Conservation (phyloP, 2,888 invertebrate species). For the Idaea dimidiata region DNA sequence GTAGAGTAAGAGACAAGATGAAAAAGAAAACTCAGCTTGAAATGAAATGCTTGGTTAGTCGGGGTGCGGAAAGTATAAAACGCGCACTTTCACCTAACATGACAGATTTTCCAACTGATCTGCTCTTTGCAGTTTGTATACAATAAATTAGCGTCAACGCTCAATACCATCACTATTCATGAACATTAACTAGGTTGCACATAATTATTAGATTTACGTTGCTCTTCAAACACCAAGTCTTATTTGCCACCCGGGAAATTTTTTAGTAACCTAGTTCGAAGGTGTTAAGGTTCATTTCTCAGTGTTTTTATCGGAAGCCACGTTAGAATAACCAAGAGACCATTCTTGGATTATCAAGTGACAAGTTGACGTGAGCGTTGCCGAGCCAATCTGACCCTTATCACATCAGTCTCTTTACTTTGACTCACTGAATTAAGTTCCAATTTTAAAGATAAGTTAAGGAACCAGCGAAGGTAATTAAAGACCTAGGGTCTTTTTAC, state of each 20-base stretch:
- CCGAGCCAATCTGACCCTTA: constrained; percentile 19
- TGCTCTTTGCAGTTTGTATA: no score
- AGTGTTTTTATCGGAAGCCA: background rate
- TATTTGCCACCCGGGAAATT: constrained; percentile 5
- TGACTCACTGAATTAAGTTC: constrained; percentile 11
- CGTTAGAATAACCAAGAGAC: constrained; percentile 19
- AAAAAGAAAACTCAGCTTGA: no score
- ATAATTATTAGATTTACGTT: constrained; percentile 23
- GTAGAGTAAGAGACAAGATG: no score
- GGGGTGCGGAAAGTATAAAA: no score
- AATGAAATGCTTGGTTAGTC: no score
- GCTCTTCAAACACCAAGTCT: constrained; percentile 11
- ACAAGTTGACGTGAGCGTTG: constrained; percentile 26
- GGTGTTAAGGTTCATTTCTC: constrained; percentile 8
- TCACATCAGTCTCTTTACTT: constrained; percentile 22
- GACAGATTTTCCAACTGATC: no score
- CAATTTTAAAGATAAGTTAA: background rate
- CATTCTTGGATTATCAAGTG: constrained; percentile 29
- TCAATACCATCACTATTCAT: background rate
- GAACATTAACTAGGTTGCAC: constrained; percentile 17
- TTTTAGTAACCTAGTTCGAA: constrained; percentile 6
- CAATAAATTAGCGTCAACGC: background rate
- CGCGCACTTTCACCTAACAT: no score
- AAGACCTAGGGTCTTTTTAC: background rate
- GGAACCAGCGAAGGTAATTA: background rate